phyloP scores from a whole-genome alignment of 2,113 vertebrate genomes.

The Otis tarda region DNA sequence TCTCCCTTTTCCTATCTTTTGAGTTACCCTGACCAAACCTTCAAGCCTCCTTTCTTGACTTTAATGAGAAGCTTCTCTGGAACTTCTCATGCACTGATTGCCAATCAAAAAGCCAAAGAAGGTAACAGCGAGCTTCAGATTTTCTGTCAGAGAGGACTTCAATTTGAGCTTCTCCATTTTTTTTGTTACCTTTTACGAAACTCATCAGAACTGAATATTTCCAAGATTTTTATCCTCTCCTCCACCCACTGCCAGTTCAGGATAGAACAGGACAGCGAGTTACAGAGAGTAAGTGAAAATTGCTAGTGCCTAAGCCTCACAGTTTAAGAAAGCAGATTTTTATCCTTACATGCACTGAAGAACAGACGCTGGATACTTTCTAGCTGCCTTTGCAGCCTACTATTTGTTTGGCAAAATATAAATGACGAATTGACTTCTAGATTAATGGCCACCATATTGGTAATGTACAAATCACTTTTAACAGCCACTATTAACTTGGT shows the following conservation, averaged over 20 bases:
- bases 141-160: background rate
- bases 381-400: background rate
- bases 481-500: slow-evolving; percentile 78
- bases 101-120: background rate
- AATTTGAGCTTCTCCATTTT: background rate
- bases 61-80: background rate
- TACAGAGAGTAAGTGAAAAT: background rate
- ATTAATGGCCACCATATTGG: slow-evolving; percentile 76
- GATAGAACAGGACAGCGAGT: background rate
- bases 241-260: background rate
- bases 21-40: background rate
- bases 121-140: background rate
- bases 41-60: background rate
- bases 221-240: background rate
- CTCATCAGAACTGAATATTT: background rate
- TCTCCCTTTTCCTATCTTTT: background rate
- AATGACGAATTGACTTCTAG: slow-evolving; percentile 79
- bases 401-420: slow-evolving; percentile 80
- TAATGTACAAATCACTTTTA: slow-evolving; percentile 81
- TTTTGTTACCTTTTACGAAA: background rate
- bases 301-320: background rate
- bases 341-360: background rate
- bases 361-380: background rate
- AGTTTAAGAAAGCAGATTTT: background rate
- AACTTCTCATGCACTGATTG: background rate